Conservation (phyloP, 2,797 vertebrate genomes). For the Mus minutoides region DNA sequence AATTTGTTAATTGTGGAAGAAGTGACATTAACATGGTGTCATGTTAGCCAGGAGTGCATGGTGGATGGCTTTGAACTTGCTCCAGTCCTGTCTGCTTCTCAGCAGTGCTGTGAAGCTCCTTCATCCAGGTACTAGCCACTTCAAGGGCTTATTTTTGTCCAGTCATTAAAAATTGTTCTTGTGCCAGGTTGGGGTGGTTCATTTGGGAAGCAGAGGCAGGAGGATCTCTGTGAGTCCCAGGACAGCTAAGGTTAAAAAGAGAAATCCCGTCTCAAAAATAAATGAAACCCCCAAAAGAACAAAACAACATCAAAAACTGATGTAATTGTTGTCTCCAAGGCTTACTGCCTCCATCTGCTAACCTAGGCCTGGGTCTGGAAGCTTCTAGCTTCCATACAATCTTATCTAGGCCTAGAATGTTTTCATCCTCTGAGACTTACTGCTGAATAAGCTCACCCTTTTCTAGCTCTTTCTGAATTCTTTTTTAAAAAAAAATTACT, state of each 20-base stretch:
- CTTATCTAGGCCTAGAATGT: not conserved
- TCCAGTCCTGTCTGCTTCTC: not conserved
- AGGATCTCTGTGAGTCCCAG: not conserved
- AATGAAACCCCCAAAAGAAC: not conserved
- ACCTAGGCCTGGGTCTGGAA: not conserved
- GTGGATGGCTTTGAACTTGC: not conserved
- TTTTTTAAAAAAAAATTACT: no score
- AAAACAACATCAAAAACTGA: not conserved
- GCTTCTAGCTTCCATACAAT: not conserved
- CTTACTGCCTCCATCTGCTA: not conserved
- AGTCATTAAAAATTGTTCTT: not conserved
- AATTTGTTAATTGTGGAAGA: not conserved
- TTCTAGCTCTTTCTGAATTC: not conserved
- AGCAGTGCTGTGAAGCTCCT: not conserved
- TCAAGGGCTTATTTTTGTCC: not conserved
- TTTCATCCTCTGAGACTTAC: not conserved
- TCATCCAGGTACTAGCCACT: not conserved
- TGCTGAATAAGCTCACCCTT: not conserved
- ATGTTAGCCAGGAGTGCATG: no score
- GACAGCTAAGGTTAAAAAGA: not conserved
- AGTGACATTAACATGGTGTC: not conserved
- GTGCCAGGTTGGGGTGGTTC: fast-evolving
- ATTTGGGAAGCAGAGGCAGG: not conserved
- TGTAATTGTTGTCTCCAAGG: not conserved
- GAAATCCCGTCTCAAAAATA: not conserved